A percentile compares a stretch with the other conserved stretches of the same genome.
These are phyloP conservation scores for Prietella phreatophila DNA, from an alignment of 2,113 vertebrate species.

Conservation along the genomic window DNA sequence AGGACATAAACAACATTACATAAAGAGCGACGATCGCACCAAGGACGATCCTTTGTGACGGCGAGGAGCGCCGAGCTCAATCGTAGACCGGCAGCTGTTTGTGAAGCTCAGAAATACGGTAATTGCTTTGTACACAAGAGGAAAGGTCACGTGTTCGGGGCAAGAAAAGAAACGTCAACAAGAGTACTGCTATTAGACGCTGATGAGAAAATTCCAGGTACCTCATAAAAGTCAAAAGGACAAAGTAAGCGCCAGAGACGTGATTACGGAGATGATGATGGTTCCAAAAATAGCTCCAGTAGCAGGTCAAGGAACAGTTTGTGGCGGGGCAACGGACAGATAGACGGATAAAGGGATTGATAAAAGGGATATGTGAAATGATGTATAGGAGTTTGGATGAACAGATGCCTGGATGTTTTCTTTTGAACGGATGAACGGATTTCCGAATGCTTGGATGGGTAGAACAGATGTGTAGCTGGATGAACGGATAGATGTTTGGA, in stretches of 20 bases:
- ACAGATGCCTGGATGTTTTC: not conserved
- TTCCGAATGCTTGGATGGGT: not conserved
- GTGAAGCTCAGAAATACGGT: not conserved
- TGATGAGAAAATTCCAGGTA: not conserved
- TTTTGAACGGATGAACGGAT: not conserved
- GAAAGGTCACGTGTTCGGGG: slow-evolving; percentile 14
- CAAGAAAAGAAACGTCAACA: not conserved
- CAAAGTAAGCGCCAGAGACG: not conserved
- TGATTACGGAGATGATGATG: not conserved
- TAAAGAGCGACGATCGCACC: slow-evolving; percentile 21
- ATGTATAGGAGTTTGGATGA: not conserved
- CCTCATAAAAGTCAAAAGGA: not conserved
- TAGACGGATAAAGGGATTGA: not conserved
- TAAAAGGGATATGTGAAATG: not conserved
- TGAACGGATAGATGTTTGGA: not conserved
- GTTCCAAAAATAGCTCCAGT: not conserved
- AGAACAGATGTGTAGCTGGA: not conserved
- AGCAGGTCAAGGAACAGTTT: not conserved
- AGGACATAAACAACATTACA: slow-evolving; percentile 9
- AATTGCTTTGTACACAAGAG: slow-evolving; percentile 13
- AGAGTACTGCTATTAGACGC: not conserved
- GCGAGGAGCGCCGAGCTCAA: not conserved
- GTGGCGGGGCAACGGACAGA: not conserved
- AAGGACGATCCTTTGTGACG: slow-evolving; percentile 8
- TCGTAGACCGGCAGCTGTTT: not conserved